Evolutionary conservation across 2,888 invertebrate species (phyloP).

Genomic region (Tethea ocularis): DNA sequence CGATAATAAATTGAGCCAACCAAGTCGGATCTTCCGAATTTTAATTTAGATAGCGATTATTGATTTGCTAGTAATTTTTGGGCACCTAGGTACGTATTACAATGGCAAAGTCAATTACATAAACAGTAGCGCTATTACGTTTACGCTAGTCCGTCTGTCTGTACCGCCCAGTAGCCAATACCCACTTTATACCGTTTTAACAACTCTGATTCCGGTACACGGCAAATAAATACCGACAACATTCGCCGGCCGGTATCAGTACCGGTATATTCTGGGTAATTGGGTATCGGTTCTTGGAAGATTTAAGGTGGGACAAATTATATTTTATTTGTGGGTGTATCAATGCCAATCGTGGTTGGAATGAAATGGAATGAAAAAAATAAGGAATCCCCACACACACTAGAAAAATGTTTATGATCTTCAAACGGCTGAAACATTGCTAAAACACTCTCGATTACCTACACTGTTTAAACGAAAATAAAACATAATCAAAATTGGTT

Average conservation of each 20-base stretch:
- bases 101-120: not conserved
- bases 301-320: constrained; percentile 1
- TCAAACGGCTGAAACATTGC: too few relatives aligned
- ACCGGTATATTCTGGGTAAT: not conserved
- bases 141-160: not conserved
- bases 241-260: not conserved
- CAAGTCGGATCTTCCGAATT: too few relatives aligned
- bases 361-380: too few relatives aligned
- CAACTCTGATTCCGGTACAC: constrained; percentile 5
- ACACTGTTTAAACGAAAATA: too few relatives aligned
- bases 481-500: too few relatives aligned
- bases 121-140: not conserved
- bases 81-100: too few relatives aligned
- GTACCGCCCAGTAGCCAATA: not conserved
- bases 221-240: constrained; percentile 4
- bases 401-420: too few relatives aligned
- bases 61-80: too few relatives aligned
- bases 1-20: too few relatives aligned
- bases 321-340: not conserved
- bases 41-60: too few relatives aligned
- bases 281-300: not conserved
- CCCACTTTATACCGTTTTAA: not conserved
- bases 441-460: too few relatives aligned
- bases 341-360: not conserved
- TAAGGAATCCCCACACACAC: too few relatives aligned